Conservation (phyloP, 2,888 invertebrate genomes). For the Agrochola macilenta region DNA sequence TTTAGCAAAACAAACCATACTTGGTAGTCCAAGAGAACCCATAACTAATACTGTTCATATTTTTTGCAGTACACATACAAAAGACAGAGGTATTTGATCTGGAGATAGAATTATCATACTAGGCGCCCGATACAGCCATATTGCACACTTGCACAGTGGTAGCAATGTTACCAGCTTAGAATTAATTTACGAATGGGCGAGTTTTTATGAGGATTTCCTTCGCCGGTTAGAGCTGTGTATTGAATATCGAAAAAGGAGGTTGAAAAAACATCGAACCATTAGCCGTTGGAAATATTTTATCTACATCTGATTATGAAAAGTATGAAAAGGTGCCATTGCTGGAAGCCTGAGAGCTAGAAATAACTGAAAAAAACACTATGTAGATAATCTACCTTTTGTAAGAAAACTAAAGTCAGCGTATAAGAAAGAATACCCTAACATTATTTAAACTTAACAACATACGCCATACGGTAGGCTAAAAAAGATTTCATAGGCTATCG, state of each 20-base stretch:
- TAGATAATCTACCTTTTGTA: constrained; percentile 12
- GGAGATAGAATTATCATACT: constrained; percentile 43
- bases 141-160: constrained; percentile 3
- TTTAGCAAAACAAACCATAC: background rate
- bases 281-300: constrained; percentile 8
- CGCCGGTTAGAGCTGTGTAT: constrained; percentile 11
- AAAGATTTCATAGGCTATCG: constrained; percentile 27
- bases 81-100: constrained; percentile 31
- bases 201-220: constrained; percentile 52
- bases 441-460: constrained; percentile 11
- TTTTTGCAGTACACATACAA: constrained; percentile 22
- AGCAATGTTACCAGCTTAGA: constrained; percentile 51
- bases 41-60: background rate
- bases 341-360: background rate
- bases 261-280: constrained; percentile 2
- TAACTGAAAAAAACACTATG: background rate
- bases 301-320: background rate
- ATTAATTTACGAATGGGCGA: constrained; percentile 35
- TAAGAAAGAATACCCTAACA: constrained; percentile 18
- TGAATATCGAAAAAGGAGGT: constrained; percentile 19
- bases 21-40: background rate
- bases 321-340: background rate
- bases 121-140: constrained; percentile 29
- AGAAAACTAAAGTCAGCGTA: constrained; percentile 6
- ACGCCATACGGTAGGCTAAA: constrained; percentile 9